These are phyloP conservation scores for Synergus laeviventris DNA, from an alignment of 2,888 invertebrate species.

Conservation along the genomic window DNA sequence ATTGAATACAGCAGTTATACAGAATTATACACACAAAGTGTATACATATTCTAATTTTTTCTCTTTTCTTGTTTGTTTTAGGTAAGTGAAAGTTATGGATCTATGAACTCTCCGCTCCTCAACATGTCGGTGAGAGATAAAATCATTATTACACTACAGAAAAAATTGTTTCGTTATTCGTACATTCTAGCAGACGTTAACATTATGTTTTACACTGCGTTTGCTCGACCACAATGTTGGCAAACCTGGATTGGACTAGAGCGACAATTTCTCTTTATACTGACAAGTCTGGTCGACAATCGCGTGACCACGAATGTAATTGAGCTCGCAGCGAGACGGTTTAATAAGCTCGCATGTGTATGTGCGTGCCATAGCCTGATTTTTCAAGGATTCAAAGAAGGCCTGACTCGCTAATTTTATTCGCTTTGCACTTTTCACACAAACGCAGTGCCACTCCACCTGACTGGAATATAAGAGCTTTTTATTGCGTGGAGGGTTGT, in stretches of 20 bases:
- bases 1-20: no score
- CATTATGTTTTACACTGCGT: not conserved
- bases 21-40: no score
- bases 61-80: slow-evolving; percentile 26
- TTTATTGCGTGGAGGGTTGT: not conserved
- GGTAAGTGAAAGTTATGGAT: slow-evolving; percentile 21
- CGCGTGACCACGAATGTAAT: slow-evolving; percentile 40
- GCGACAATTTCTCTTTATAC: slow-evolving; percentile 39
- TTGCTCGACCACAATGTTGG: slow-evolving; percentile 19
- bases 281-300: slow-evolving; percentile 37
- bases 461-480: not conserved
- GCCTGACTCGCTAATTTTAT: slow-evolving; percentile 38
- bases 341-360: slow-evolving; percentile 25
- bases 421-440: slow-evolving; percentile 25
- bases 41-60: not conserved
- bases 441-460: slow-evolving; percentile 1
- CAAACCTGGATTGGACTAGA: slow-evolving; percentile 33
- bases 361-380: slow-evolving; percentile 31
- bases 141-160: not conserved
- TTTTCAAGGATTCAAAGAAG: slow-evolving; percentile 39
- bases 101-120: not conserved
- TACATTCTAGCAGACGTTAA: not conserved
- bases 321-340: slow-evolving; percentile 37
- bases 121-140: slow-evolving; percentile 25
- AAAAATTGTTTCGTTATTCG: not conserved